These are phyloP conservation scores for Brachyhypopomus gauderio DNA, from an alignment of 2,113 vertebrate species.

Conservation along the genomic window DNA sequence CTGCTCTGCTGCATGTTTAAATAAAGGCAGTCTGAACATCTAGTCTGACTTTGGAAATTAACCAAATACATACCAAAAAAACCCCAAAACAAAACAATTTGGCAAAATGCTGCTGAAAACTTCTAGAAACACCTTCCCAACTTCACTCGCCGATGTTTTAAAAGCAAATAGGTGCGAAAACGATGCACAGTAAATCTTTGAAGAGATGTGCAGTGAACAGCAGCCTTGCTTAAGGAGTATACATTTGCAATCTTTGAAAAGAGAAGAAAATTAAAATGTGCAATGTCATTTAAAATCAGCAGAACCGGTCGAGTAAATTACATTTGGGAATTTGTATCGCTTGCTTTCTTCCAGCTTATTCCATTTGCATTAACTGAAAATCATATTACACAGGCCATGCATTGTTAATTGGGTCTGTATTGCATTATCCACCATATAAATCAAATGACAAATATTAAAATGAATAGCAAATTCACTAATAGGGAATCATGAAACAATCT, in stretches of 20 bases:
- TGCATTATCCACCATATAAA: constrained; percentile 93
- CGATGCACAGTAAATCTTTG: constrained; percentile 81
- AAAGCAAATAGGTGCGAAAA: constrained; percentile 66
- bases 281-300: constrained; percentile 88
- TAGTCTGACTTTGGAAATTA: constrained; percentile 7
- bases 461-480: constrained; percentile 92
- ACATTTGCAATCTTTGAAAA: constrained; percentile 82
- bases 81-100: not conserved
- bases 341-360: constrained; percentile 80
- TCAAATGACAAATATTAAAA: constrained; percentile 93
- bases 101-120: not conserved
- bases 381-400: constrained; percentile 88
- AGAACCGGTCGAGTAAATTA: constrained; percentile 84
- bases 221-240: constrained; percentile 82
- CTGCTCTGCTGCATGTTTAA: too few species aligned
- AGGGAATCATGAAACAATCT: constrained; percentile 92
- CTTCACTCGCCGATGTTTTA: constrained; percentile 76
- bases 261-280: constrained; percentile 83
- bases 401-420: constrained; percentile 92
- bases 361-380: constrained; percentile 88
- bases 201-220: constrained; percentile 87
- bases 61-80: not conserved
- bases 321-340: constrained; percentile 85
- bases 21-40: not conserved
- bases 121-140: constrained; percentile 56